These are phyloP conservation scores for Climacteris rufus DNA, from an alignment of 2,113 vertebrate genomes.

Conservation along the genomic window DNA sequence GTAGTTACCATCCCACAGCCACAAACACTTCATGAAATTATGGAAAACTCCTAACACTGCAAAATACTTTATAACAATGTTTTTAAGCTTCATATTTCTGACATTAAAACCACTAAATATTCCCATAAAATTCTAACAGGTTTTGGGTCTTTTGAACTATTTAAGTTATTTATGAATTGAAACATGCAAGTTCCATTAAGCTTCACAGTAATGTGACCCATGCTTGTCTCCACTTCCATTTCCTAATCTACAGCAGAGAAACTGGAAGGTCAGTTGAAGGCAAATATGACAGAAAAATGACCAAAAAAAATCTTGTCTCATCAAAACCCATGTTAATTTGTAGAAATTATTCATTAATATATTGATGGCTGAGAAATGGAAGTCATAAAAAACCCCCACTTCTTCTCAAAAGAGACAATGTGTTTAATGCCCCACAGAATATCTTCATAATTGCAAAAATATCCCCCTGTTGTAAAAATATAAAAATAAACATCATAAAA, in stretches of 20 bases:
- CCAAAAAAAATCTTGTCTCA: background rate
- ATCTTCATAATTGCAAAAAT: background rate
- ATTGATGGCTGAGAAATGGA: background rate
- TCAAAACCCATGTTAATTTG: background rate
- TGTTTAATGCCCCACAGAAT: background rate
- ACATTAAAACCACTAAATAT: background rate
- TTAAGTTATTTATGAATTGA: background rate
- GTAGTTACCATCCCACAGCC: background rate
- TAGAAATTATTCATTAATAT: background rate
- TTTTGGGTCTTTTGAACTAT: background rate
- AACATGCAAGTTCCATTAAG: background rate
- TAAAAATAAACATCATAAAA: slow-evolving; percentile 3
- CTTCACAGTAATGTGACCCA: background rate
- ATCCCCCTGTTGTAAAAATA: background rate
- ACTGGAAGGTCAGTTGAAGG: background rate
- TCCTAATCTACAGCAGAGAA: background rate
- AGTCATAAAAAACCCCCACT: rapidly evolving
- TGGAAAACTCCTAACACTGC: background rate
- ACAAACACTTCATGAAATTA: background rate
- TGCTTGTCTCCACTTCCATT: background rate
- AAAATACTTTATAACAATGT: background rate
- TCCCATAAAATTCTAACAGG: background rate
- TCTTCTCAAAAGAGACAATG: background rate
- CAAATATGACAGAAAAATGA: background rate
- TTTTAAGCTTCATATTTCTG: background rate